phyloP scores from a whole-genome alignment of 2,888 invertebrate genomes.

The Tachina lurida region DNA sequence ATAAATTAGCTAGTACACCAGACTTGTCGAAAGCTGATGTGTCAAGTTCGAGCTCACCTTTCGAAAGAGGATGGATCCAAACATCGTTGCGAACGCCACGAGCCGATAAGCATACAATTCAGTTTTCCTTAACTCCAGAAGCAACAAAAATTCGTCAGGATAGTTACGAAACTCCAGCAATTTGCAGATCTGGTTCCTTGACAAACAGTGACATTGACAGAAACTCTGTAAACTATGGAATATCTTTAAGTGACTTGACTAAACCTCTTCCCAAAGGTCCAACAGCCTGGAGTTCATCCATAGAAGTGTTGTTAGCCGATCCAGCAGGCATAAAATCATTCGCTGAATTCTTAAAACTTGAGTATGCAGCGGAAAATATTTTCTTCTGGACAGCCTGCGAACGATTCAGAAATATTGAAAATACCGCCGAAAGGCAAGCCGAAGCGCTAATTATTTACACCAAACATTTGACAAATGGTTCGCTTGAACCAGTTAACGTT shows the following conservation, averaged over 20 bases:
- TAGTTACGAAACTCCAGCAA: conserved; percentile 6
- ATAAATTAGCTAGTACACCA: conserved; percentile 63
- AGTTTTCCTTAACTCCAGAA: conserved; percentile 75
- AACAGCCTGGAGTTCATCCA: conserved; percentile 93
- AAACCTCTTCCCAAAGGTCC: conserved; percentile 82
- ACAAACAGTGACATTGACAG: conserved; percentile 82
- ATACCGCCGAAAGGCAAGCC: conserved; percentile 84
- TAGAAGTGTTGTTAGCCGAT: conserved; percentile 95
- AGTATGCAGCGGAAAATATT: conserved; percentile 99
- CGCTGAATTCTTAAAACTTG: conserved; percentile 96
- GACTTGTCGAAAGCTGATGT: conserved; percentile 80
- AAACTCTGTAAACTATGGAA: conserved; percentile 43
- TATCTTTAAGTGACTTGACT: conserved; percentile 36
- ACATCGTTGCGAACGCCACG: conserved; percentile 86
- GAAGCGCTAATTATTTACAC: conserved; percentile 92
- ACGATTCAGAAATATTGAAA: conserved; percentile 88
- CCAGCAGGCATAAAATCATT: conserved; percentile 95
- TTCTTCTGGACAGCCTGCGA: conserved; percentile 98
- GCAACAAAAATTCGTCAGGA: conserved; percentile 43
- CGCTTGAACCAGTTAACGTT: conserved; percentile 97
- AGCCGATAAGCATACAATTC: conserved; percentile 84
- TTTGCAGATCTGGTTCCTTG: conserved; percentile 58
- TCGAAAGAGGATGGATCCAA: conserved; percentile 84
- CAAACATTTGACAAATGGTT: conserved; percentile 92
- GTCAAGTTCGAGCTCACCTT: conserved; percentile 80